These are phyloP conservation scores for Ammodramus savannarum DNA, from an alignment of 2,113 vertebrate genomes.

Conservation along the genomic window DNA sequence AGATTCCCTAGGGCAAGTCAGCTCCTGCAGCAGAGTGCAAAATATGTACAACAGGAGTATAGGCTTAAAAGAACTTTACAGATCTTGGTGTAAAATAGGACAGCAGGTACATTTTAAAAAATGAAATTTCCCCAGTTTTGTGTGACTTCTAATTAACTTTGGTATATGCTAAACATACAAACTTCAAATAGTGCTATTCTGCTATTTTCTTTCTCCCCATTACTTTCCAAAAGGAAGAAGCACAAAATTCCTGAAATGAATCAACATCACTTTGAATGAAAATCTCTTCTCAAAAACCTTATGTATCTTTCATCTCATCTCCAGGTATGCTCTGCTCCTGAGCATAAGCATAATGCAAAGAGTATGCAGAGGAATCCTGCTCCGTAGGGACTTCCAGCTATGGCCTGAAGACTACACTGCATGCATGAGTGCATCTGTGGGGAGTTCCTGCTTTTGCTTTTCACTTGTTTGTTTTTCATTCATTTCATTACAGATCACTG, in stretches of 20 bases:
- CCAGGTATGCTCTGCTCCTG: not conserved
- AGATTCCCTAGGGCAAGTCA: not conserved
- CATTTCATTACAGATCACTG: constrained; percentile 75
- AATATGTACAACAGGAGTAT: not conserved
- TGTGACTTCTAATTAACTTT: not conserved
- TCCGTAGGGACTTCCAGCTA: not conserved
- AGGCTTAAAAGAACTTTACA: not conserved
- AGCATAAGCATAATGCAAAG: not conserved
- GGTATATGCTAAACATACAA: not conserved
- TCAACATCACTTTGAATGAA: not conserved
- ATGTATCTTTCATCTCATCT: not conserved
- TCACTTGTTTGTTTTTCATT: not conserved
- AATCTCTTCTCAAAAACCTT: not conserved
- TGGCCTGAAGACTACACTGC: not conserved
- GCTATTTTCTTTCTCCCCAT: not conserved
- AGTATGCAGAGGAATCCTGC: not conserved
- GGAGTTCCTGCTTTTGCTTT: constrained; percentile 61
- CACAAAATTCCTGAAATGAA: not conserved
- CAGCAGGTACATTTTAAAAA: not conserved
- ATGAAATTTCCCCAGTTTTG: not conserved
- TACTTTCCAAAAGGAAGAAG: not conserved
- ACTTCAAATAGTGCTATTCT: not conserved
- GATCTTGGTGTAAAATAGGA: not conserved
- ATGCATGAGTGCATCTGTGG: not conserved
- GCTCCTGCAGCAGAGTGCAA: not conserved